phyloP scores from a whole-genome alignment of 2,113 vertebrate species.

The Dicerorhinus sumatrensis region DNA sequence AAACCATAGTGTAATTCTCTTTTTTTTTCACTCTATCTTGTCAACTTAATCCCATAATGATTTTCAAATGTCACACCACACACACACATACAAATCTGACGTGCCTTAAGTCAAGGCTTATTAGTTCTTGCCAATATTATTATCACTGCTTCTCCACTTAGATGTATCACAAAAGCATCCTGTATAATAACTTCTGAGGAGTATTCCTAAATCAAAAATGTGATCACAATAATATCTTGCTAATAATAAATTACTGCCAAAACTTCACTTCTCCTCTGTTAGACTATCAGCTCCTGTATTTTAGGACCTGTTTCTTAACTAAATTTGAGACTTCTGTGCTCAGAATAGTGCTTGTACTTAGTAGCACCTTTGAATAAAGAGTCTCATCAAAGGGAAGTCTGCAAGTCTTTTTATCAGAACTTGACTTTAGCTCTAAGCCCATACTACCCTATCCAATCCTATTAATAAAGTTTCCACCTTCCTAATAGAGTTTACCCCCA shows the following conservation, averaged over 20 bases:
- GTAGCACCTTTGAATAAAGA: not conserved
- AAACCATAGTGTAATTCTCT: not conserved
- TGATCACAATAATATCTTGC: not conserved
- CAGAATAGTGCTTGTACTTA: not conserved
- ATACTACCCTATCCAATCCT: not conserved
- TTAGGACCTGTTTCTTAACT: not conserved
- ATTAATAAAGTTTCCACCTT: not conserved
- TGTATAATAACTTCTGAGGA: not conserved
- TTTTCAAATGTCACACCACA: not conserved
- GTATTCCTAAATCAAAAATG: not conserved
- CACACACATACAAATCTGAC: not conserved
- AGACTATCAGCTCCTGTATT: not conserved
- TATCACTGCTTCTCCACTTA: not conserved
- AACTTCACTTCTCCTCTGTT: not conserved
- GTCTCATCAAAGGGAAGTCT: not conserved
- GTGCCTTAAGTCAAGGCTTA: not conserved
- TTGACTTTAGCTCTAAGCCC: not conserved
- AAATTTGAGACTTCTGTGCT: not conserved
- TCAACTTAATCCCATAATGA: not conserved
- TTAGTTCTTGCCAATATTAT: not conserved
- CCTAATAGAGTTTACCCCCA: not conserved
- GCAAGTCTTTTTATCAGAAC: not conserved
- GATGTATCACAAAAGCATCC: not conserved
- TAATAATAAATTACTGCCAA: not conserved
- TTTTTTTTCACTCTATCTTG: not conserved